Percentiles rank a stretch among this genome's conserved stretches.
These are phyloP conservation scores for Hybos culiciformis DNA, from an alignment of 2,888 invertebrate genomes.

Conservation along the genomic window DNA sequence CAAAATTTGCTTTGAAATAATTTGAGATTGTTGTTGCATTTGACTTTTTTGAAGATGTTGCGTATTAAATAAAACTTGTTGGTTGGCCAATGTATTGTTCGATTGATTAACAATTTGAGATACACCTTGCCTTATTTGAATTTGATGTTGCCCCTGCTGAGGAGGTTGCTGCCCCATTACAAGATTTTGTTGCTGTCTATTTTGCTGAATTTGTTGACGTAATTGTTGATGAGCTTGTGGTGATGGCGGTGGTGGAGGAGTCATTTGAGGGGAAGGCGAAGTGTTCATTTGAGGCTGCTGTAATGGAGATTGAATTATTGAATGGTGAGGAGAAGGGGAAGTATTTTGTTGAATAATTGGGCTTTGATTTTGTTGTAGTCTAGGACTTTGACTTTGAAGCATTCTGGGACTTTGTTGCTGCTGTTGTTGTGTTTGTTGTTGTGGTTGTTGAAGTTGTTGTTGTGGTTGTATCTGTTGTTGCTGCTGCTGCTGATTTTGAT, in stretches of 20 bases:
- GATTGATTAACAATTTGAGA: constrained; percentile 27
- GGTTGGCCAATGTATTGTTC: constrained; percentile 23
- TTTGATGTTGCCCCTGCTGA: constrained; percentile 7
- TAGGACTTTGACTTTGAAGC: constrained; percentile 32
- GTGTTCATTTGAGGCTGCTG: constrained; percentile 6
- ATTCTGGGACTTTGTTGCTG: constrained; percentile 28
- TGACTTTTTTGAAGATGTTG: constrained; percentile 16
- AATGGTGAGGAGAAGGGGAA: constrained; percentile 29
- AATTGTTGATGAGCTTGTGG: constrained; percentile 26
- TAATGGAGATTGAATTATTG: constrained; percentile 14
- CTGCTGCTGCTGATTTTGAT: constrained; percentile 22
- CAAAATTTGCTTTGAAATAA: constrained; percentile 18
- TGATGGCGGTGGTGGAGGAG: constrained; percentile 30
- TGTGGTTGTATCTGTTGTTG: constrained; percentile 35
- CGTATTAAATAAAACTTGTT: constrained; percentile 17
- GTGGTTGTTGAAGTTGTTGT: constrained; percentile 19
- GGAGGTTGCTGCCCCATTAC: no score
- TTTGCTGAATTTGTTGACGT: constrained; percentile 27
- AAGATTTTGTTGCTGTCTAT: constrained; percentile 20
- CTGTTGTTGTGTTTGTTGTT: constrained; percentile 24
- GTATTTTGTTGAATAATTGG: constrained; percentile 28
- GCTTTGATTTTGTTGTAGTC: constrained; percentile 25
- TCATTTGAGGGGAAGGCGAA: constrained; percentile 32
- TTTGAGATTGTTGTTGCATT: constrained; percentile 22
- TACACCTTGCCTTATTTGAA: constrained; percentile 1